phyloP scores from a whole-genome alignment of 1,140 invertebrate genomes.

The Helicoverpa zea region DNA sequence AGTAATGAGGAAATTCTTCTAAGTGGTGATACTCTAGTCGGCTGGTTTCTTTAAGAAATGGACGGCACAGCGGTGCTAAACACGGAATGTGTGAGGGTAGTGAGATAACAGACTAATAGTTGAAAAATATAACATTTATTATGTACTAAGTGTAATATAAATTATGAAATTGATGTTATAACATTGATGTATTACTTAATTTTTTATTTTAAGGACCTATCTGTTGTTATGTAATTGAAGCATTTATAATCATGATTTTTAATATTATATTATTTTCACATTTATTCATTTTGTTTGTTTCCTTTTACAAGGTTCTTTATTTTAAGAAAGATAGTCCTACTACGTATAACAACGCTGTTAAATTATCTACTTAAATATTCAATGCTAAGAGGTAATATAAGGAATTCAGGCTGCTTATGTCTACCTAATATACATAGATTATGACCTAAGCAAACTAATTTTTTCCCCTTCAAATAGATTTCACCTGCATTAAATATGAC shows the following conservation, averaged over 20 bases:
- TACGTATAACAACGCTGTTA: no score
- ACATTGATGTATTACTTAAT: background rate
- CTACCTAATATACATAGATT: no score
- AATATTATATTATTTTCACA: background rate
- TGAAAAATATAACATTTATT: background rate
- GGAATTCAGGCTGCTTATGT: no score
- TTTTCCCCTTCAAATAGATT: no score
- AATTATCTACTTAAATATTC: no score
- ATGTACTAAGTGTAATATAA: background rate
- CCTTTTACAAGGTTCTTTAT: no score
- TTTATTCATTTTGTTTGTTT: background rate
- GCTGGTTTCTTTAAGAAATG: conserved; percentile 21
- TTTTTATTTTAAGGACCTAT: background rate
- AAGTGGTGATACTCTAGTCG: conserved; percentile 13
- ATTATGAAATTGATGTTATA: background rate
- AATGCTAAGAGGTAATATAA: no score
- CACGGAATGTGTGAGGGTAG: background rate
- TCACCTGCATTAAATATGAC: no score
- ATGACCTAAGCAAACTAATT: no score
- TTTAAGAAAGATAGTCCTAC: no score
- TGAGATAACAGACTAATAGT: background rate
- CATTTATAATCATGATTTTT: background rate
- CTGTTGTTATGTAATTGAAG: background rate
- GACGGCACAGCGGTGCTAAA: conserved; percentile 8
- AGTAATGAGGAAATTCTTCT: background rate